Conservation (phyloP, 2,113 vertebrate species). For the Origma solitaria region DNA sequence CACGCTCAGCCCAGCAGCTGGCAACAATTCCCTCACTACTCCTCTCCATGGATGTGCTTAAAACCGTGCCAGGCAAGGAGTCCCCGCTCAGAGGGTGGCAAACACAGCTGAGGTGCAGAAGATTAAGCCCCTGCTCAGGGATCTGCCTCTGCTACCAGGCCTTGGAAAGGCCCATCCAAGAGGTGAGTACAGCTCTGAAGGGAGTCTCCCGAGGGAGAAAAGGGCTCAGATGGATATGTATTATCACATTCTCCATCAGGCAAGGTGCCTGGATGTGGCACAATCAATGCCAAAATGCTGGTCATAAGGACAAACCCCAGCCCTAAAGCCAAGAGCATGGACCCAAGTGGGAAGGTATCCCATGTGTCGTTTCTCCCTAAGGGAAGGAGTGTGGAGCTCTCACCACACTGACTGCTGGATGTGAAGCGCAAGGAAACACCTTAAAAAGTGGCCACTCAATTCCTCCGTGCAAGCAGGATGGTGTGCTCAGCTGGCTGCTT, state of each 20-base stretch:
- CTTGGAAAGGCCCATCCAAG: background rate
- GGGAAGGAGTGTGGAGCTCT: background rate
- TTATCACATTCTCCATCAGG: background rate
- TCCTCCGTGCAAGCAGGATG: background rate
- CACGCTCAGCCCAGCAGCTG: rapidly evolving
- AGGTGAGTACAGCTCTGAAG: background rate
- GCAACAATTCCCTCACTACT: background rate
- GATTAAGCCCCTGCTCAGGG: background rate
- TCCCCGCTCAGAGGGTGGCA: background rate
- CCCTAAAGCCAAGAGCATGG: background rate
- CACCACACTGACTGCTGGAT: background rate
- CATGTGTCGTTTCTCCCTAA: rapidly evolving
- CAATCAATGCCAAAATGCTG: background rate
- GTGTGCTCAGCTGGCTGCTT: background rate
- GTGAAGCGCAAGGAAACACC: background rate
- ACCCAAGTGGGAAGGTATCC: background rate
- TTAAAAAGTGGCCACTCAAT: background rate
- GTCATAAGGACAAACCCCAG: background rate
- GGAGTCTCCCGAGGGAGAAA: background rate
- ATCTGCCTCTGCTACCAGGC: background rate
- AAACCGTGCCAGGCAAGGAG: rapidly evolving
- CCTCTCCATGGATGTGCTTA: rapidly evolving
- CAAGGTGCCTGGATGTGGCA: background rate
- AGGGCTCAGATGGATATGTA: background rate
- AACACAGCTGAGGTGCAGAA: background rate